Evolutionary conservation across 2,797 vertebrate species (phyloP), one percentile per base, ranked within the genome.

Genomic region (Tapirus indicus): DNA sequence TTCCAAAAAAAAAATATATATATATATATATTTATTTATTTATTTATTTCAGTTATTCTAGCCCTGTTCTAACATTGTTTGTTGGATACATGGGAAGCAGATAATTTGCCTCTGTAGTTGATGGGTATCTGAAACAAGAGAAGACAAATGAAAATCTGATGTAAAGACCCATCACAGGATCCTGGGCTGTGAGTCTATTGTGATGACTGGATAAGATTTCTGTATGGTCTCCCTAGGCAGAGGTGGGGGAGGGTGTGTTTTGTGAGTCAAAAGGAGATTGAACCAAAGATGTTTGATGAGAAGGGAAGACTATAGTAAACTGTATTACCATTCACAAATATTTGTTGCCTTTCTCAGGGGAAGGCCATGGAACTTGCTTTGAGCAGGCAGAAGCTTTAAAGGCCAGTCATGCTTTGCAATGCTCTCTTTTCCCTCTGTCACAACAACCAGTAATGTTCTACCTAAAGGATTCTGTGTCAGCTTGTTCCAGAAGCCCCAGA

Each of bases 281-380:
- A 94, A 85, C 75, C n/a, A 95, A 84, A 93, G 93, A 83, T 60
- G 41, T 86, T 49, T 62, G 52, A 64, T 82, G 69, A 94, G 56
- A 84, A 94, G 17, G 25, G 52, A 86, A 92, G 52, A 58, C 20
- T 25, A 62, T 66, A 69, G 69, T 74, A 85, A 88, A 66, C n/a
- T 38, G 7, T 60, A 29, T 79, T 68, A 58, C 75, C 18, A 17
- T 83, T 88, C 72, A 79, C 90, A 97, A 96, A 78, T 79, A 88
- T 79, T 29, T 80, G 68, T 54, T 77, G 62, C 35, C 68, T 82
- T 96, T 66, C 82, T 52, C 69, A 47, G 17, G 21, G 29, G 60
- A 60, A 84, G 32, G 58, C 35, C 23, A 35, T 4, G 4, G 62
- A 88, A 58, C 66, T 68, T 88, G 66, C 91, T 92, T 88, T 68